Conservation (phyloP, 2,888 invertebrate species). For the Agrochola macilenta region DNA sequence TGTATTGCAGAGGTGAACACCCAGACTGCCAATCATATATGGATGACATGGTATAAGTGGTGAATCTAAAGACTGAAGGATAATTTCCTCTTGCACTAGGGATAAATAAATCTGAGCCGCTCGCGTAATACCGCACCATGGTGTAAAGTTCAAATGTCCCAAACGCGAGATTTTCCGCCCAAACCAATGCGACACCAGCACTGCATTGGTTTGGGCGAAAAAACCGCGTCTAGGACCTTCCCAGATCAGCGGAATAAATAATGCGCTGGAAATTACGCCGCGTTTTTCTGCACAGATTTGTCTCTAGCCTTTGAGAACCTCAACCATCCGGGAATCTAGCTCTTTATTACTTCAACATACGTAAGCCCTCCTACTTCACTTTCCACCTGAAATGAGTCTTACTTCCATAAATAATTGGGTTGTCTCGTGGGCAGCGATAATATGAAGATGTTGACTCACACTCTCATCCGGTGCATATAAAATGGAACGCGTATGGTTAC, state of each 20-base stretch:
- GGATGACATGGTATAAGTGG: not conserved
- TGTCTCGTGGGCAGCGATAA: conserved; percentile 33
- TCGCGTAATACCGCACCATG: not conserved
- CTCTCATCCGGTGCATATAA: conserved; percentile 31
- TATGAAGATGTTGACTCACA: conserved; percentile 55
- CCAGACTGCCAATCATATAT: not conserved
- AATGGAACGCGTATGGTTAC: conserved; percentile 20
- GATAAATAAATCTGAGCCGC: not conserved
- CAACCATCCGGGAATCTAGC: not conserved
- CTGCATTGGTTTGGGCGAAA: not conserved
- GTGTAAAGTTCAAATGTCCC: not conserved
- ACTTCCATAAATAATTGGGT: conserved; percentile 50
- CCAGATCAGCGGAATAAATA: not conserved
- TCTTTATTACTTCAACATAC: conserved; percentile 1
- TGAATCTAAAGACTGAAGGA: not conserved
- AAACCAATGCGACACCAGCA: too few relatives aligned
- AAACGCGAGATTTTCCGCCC: too few relatives aligned
- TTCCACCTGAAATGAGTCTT: conserved; percentile 38
- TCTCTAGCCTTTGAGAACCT: not conserved
- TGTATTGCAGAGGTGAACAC: not conserved
- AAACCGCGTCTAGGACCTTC: not conserved
- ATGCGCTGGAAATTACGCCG: not conserved
- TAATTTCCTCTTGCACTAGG: not conserved
- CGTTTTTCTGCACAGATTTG: not conserved
- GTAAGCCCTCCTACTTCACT: not conserved